phyloP scores from a whole-genome alignment of 2,888 invertebrate species.

The Lasioglossum marginatum region DNA sequence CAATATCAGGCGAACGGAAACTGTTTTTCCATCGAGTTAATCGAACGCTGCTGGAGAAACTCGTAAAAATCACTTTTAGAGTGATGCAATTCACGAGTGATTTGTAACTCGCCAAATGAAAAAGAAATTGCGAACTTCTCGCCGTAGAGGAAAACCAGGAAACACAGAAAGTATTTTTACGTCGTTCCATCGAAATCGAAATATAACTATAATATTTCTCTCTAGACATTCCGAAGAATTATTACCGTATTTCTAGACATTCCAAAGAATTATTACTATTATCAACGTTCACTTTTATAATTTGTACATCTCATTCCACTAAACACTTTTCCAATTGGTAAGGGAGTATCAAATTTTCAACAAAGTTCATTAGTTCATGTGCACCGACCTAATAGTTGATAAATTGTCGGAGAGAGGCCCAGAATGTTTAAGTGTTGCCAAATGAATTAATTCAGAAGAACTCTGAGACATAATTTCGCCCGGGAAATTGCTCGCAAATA shows the following conservation, averaged over 20 bases:
- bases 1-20: constrained; percentile 1
- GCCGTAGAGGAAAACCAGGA: neutral
- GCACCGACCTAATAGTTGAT: neutral
- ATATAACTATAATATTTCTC: neutral
- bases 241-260: neutral
- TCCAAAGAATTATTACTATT: neutral
- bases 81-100: constrained; percentile 15
- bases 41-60: constrained; percentile 41
- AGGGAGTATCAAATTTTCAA: neutral
- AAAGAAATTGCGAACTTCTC: constrained; percentile 27
- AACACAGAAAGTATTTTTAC: neutral
- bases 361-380: neutral
- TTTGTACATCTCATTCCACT: neutral
- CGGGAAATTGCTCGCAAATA: constrained; percentile 14
- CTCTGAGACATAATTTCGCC: neutral
- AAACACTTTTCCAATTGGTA: neutral
- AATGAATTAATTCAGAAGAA: constrained; percentile 14
- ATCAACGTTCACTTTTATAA: neutral
- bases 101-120: constrained; percentile 23
- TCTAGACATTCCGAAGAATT: neutral
- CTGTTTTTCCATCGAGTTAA: constrained; percentile 34
- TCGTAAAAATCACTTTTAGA: constrained; percentile 16
- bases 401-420: neutral
- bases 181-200: neutral
- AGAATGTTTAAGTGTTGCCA: neutral